Evolutionary conservation across 2,113 vertebrate genomes (phyloP).

Genomic region (Pica pica): DNA sequence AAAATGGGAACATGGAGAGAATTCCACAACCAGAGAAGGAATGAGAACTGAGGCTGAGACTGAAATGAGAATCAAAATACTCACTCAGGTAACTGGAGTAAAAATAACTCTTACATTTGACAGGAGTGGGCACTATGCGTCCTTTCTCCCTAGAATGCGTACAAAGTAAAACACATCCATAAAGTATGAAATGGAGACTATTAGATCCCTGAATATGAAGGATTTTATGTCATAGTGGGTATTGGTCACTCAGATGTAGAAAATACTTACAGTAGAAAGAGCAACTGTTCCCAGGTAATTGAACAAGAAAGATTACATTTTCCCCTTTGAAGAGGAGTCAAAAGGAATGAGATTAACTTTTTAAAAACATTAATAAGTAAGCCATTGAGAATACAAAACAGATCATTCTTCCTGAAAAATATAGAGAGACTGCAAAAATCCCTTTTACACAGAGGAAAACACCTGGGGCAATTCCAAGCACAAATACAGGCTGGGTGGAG

Average conservation of each 20-base stretch:
- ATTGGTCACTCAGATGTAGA: not conserved
- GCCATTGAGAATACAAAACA: not conserved
- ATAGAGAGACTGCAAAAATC: not conserved
- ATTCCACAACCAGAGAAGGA: not conserved
- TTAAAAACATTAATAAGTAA: not conserved
- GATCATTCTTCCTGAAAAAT: not conserved
- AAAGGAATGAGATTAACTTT: not conserved
- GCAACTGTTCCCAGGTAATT: not conserved
- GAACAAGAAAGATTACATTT: not conserved
- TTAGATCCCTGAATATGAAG: not conserved
- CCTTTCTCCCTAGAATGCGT: not conserved
- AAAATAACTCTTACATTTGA: not conserved
- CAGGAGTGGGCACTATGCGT: fast-evolving
- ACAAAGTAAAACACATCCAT: not conserved
- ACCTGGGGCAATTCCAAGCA: not conserved
- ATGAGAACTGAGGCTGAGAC: not conserved
- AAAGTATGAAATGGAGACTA: not conserved
- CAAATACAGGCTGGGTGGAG: not conserved
- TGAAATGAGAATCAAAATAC: not conserved
- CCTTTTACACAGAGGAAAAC: not conserved
- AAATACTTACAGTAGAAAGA: not conserved
- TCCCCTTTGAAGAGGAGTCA: not conserved
- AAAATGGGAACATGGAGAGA: not conserved
- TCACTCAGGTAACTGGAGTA: not conserved
- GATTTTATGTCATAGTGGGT: not conserved